A percentile compares a stretch with the other conserved stretches of the same genome.
Conservation (phyloP, 2,113 vertebrate genomes). For the Channa maculata region DNA sequence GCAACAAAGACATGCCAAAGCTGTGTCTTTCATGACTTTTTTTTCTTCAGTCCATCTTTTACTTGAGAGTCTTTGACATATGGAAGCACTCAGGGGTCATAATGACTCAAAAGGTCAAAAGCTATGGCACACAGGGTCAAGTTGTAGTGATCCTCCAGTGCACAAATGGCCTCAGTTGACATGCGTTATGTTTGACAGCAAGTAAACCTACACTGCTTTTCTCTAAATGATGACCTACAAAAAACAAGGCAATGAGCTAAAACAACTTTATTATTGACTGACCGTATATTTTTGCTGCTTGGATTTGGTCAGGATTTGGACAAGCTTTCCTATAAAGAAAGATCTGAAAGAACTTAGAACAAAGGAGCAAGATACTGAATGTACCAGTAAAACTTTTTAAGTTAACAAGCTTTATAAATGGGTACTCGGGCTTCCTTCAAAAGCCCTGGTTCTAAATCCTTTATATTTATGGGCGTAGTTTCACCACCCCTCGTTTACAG, state of each 20-base stretch:
- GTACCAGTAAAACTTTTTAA: conserved; percentile 47
- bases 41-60: conserved; percentile 54
- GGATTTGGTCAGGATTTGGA: background rate
- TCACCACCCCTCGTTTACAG: conserved; percentile 72
- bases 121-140: conserved; percentile 58
- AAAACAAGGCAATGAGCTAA: conserved; percentile 10
- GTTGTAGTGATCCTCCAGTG: conserved; percentile 42
- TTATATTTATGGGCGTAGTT: conserved; percentile 74
- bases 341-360: conserved; percentile 14
- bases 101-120: conserved; percentile 74
- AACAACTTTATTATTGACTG: conserved; percentile 15
- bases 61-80: conserved; percentile 53
- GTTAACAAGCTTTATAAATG: conserved; percentile 67
- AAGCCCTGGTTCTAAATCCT: conserved; percentile 66
- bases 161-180: conserved; percentile 40
- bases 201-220: conserved; percentile 37
- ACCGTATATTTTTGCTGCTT: background rate
- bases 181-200: conserved; percentile 40
- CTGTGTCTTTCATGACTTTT: conserved; percentile 39
- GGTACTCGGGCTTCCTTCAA: conserved; percentile 64
- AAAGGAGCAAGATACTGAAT: conserved; percentile 39
- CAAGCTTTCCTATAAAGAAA: conserved; percentile 8
- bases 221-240: conserved; percentile 16
- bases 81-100: conserved; percentile 65
- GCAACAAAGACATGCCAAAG: too few species aligned